Percentiles rank a stretch among this genome's conserved stretches.
phyloP scores from a whole-genome alignment of 2,113 vertebrate species.

The Campylorhamphus procurvoides region DNA sequence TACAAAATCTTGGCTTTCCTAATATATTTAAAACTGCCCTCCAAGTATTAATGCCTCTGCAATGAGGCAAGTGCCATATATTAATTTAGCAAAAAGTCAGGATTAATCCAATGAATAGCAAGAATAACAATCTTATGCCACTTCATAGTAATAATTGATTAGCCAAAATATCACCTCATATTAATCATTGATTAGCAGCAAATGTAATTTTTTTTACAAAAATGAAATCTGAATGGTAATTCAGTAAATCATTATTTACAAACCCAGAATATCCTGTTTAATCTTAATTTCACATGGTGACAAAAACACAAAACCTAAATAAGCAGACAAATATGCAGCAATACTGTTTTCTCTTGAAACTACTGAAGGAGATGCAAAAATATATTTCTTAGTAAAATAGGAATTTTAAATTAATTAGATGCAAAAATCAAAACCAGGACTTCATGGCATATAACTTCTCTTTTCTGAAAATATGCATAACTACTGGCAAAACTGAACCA shows the following conservation, averaged over 20 bases:
- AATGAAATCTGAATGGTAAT: not conserved
- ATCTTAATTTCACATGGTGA: not conserved
- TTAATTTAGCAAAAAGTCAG: not conserved
- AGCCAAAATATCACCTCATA: not conserved
- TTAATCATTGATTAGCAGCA: not conserved
- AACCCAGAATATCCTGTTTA: not conserved
- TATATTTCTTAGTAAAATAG: not conserved
- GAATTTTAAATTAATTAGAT: not conserved
- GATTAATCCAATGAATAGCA: not conserved
- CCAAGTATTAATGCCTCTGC: not conserved
- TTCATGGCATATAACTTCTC: not conserved
- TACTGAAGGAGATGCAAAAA: not conserved
- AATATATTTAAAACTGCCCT: not conserved
- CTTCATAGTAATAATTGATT: not conserved
- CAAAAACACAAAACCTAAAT: not conserved
- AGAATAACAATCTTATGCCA: not conserved
- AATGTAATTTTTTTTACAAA: not conserved
- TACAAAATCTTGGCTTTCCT: not conserved
- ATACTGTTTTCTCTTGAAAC: not conserved
- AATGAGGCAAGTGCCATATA: not conserved
- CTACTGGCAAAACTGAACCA: not conserved
- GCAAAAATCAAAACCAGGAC: not conserved
- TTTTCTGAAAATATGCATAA: not conserved
- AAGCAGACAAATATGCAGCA: not conserved
- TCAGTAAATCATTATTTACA: not conserved